phyloP scores from a whole-genome alignment of 1,140 invertebrate species.

The Mactra quadrangularis region DNA sequence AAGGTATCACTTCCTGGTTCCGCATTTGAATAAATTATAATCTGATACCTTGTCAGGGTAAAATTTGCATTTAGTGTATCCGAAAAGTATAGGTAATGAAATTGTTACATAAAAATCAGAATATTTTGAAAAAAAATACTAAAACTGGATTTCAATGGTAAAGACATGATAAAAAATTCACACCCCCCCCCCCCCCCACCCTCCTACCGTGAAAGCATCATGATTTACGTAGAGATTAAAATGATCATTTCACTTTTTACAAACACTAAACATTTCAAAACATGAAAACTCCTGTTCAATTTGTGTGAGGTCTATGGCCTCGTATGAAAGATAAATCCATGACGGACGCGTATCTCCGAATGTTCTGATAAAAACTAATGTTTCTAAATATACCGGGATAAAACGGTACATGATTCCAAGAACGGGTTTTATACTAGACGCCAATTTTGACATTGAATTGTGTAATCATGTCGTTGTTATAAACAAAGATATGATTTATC shows the following conservation, averaged over 20 bases:
- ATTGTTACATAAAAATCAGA: too few species aligned
- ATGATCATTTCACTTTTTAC: conserved; percentile 17
- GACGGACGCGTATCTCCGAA: conserved; percentile 23
- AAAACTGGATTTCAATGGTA: too few species aligned
- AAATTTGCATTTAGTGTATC: too few species aligned
- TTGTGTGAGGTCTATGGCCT: conserved; percentile 49
- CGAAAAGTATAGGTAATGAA: too few species aligned
- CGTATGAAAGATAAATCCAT: conserved; percentile 4
- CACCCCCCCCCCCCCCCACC: too few species aligned
- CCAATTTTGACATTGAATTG: conserved; percentile 51
- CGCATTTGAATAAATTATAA: too few species aligned
- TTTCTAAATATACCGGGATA: conserved; percentile 53
- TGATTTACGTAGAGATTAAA: conserved; percentile 1
- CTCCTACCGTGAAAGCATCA: too few species aligned
- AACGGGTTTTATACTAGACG: conserved; percentile 33
- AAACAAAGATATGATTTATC: conserved; percentile 53
- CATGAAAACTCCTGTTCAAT: conserved; percentile 33
- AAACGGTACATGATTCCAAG: neutral
- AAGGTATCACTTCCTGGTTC: too few species aligned
- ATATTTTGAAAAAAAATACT: too few species aligned
- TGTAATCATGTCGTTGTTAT: conserved; percentile 43
- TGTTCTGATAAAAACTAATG: conserved; percentile 37
- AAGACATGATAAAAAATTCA: too few species aligned
- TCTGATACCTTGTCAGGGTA: too few species aligned
- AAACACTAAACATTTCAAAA: conserved; percentile 43